phyloP scores from a whole-genome alignment of 2,113 vertebrate genomes.

The Elgaria multicarinata region DNA sequence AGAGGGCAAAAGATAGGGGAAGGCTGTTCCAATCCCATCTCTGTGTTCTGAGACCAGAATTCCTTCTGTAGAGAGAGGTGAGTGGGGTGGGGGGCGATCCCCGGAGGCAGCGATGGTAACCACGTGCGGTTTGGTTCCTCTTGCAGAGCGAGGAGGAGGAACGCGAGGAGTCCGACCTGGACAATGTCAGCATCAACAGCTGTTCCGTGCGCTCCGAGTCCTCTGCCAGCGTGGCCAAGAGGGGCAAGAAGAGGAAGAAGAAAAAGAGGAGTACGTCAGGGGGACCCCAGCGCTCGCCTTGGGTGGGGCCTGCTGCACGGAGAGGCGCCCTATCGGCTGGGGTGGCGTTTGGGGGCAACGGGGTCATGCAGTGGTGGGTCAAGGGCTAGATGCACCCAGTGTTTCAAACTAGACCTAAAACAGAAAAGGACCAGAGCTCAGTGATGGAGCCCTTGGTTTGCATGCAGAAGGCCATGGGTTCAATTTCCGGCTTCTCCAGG shows the following conservation, averaged over 20 bases:
- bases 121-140: slow-evolving; percentile 32
- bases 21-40: no score
- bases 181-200: slow-evolving; percentile 96
- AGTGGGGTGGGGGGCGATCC: not conserved
- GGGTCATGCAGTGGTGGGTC: not conserved
- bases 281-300: slow-evolving; percentile 27
- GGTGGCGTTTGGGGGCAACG: not conserved
- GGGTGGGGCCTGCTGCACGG: not conserved
- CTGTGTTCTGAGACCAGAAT: not conserved
- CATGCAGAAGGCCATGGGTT: no score
- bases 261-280: slow-evolving; percentile 91
- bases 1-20: no score
- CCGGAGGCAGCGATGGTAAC: not conserved
- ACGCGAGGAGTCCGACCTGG: slow-evolving; percentile 93
- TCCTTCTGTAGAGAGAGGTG: no score
- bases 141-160: slow-evolving; percentile 95
- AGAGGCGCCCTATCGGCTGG: not conserved
- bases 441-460: no score
- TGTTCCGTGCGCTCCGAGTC: slow-evolving; percentile 91
- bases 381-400: not conserved
- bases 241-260: slow-evolving; percentile 87
- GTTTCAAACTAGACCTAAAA: no score
- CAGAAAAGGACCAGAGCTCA: no score
- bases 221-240: slow-evolving; percentile 87
- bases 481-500: no score